These are phyloP conservation scores for Xerus inauris DNA, from an alignment of 2,113 vertebrate genomes.

Conservation along the genomic window DNA sequence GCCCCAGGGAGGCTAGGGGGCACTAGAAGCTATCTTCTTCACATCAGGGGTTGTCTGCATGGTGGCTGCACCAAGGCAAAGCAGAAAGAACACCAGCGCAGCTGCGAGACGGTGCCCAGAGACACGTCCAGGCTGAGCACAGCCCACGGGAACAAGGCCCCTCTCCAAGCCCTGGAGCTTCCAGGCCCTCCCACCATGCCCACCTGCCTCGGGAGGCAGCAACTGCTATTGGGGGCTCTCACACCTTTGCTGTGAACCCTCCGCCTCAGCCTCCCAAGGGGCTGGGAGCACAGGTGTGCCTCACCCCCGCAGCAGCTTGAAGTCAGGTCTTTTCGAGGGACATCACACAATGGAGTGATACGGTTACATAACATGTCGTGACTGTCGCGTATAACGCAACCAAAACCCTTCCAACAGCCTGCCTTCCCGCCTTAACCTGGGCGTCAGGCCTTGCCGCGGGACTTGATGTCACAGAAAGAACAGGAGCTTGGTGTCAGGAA, in stretches of 20 bases:
- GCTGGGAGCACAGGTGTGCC: background rate
- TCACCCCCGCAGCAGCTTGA: background rate
- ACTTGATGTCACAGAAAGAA: background rate
- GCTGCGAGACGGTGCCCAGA: background rate
- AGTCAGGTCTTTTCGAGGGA: background rate
- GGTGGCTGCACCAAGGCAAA: background rate
- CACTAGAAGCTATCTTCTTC: no score
- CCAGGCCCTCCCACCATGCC: no score
- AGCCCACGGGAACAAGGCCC: rapidly evolving
- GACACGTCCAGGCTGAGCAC: background rate
- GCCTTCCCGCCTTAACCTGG: no score
- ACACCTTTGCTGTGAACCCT: background rate
- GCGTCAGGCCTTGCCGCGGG: background rate
- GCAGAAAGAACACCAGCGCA: background rate
- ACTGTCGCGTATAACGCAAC: no score
- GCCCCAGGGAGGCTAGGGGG: background rate
- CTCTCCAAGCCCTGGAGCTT: background rate
- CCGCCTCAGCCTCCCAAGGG: background rate
- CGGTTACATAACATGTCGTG: background rate
- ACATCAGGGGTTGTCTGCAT: no score
- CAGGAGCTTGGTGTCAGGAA: no score
- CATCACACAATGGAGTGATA: background rate
- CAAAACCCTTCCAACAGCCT: background rate
- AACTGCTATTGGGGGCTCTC: no score
- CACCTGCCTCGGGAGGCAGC: background rate